These are phyloP conservation scores for Eristalis tenax DNA, from an alignment of 2,888 invertebrate species.

Conservation along the genomic window DNA sequence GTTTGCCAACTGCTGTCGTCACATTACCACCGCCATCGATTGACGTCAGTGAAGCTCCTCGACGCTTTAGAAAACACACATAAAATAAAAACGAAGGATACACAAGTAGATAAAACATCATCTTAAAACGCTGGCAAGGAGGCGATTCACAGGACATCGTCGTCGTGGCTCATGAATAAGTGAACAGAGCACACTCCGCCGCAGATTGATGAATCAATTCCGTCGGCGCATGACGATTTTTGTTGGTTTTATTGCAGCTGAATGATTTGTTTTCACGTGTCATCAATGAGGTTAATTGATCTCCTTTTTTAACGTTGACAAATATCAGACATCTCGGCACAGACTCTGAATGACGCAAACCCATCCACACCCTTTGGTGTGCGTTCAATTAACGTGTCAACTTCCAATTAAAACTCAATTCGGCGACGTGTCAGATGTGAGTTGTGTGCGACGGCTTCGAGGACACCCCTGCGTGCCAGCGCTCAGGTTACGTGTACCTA, in stretches of 20 bases:
- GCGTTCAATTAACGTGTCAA: constrained; percentile 1
- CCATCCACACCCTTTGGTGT: neutral
- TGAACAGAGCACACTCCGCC: neutral
- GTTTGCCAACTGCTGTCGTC: neutral
- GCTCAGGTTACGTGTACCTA: too few relatives aligned
- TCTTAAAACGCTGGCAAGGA: neutral
- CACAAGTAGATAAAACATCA: neutral
- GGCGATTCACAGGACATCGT: neutral
- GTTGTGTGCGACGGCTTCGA: constrained; percentile 1
- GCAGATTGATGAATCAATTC: neutral
- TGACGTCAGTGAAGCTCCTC: neutral
- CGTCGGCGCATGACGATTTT: neutral
- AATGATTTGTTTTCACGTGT: neutral
- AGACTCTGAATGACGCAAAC: too few relatives aligned
- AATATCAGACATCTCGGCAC: too few relatives aligned
- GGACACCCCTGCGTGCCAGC: neutral
- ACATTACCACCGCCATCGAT: neutral
- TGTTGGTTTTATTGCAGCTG: neutral
- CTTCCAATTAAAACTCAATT: constrained; percentile 40
- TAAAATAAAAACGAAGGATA: neutral
- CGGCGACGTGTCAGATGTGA: constrained; percentile 22
- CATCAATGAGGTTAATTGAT: neutral
- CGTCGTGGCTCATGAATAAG: neutral
- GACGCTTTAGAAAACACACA: neutral
- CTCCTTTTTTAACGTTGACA: neutral